A percentile compares a stretch with the other conserved stretches of the same genome.
These are phyloP conservation scores for Chouioia cunea DNA, from an alignment of 2,888 invertebrate genomes.

Conservation along the genomic window DNA sequence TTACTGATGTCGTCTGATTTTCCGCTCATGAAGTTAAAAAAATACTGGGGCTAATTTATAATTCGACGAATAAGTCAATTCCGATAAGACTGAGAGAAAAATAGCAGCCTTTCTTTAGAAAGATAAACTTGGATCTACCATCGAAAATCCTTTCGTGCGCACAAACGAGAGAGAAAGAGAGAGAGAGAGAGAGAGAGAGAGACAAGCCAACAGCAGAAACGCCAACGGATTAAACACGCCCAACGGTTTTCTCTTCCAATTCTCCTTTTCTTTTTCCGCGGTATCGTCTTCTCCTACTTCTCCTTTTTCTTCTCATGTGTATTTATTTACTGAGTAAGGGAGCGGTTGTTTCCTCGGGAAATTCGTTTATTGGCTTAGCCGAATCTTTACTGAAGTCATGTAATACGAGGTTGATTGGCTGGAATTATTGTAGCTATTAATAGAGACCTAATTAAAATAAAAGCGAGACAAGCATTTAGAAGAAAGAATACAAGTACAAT, in stretches of 20 bases:
- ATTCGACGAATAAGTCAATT: slow-evolving; percentile 42
- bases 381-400: background rate
- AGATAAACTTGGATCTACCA: slow-evolving; percentile 34
- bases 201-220: slow-evolving; percentile 17
- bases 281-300: background rate
- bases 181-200: too few relatives aligned
- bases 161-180: slow-evolving; percentile 25
- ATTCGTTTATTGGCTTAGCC: background rate
- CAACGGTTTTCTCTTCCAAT: slow-evolving; percentile 15
- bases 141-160: slow-evolving; percentile 42
- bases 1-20: background rate
- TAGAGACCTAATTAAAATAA: too few relatives aligned
- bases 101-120: slow-evolving; percentile 29
- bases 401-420: background rate
- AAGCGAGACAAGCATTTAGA: too few relatives aligned
- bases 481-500: too few relatives aligned
- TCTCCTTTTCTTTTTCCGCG: slow-evolving; percentile 10
- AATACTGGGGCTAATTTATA: slow-evolving; percentile 33
- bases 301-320: background rate
- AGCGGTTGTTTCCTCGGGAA: background rate
- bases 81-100: slow-evolving; percentile 11
- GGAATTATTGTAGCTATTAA: too few relatives aligned
- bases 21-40: slow-evolving; percentile 4
- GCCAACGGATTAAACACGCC: slow-evolving; percentile 35
- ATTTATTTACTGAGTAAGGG: background rate